Conservation (phyloP, 2,888 invertebrate genomes). For the Heliothis peltigera region DNA sequence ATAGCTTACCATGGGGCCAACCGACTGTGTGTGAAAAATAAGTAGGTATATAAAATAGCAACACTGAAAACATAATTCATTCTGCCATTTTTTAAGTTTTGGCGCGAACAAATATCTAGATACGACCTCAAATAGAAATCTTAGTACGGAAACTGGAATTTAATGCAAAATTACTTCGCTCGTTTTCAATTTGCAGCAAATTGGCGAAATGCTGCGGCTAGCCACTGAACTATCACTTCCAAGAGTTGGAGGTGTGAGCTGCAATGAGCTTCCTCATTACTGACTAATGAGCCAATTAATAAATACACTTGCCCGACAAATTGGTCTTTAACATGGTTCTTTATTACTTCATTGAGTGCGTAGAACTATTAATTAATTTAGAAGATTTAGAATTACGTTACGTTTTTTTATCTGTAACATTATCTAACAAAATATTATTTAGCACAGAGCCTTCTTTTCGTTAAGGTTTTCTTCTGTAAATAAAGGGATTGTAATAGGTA, state of each 20-base stretch:
- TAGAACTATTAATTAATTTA: background rate
- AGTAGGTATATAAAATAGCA: slow-evolving; percentile 9
- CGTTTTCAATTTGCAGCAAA: slow-evolving; percentile 55
- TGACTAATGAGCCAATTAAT: slow-evolving; percentile 37
- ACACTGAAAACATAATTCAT: slow-evolving; percentile 7
- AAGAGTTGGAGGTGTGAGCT: slow-evolving; percentile 32
- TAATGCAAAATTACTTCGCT: slow-evolving; percentile 21
- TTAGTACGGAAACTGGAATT: slow-evolving; percentile 20
- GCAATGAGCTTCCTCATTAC: slow-evolving; percentile 45
- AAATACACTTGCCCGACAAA: slow-evolving; percentile 22
- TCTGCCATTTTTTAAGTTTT: background rate
- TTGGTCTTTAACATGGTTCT: slow-evolving; percentile 9
- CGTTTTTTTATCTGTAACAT: too few relatives aligned
- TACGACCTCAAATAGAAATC: background rate
- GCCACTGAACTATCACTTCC: slow-evolving; percentile 35
- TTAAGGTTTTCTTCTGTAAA: too few relatives aligned
- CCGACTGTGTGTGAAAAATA: too few relatives aligned
- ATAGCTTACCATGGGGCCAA: too few relatives aligned
- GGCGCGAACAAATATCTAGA: background rate
- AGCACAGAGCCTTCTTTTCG: too few relatives aligned
- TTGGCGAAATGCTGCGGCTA: slow-evolving; percentile 56
- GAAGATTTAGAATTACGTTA: too few relatives aligned
- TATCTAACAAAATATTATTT: too few relatives aligned
- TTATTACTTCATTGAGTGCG: slow-evolving; percentile 7
- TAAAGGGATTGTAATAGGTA: too few relatives aligned